Evolutionary conservation across 2,113 vertebrate species (phyloP).

Genomic region (Oreotragus oreotragus): DNA sequence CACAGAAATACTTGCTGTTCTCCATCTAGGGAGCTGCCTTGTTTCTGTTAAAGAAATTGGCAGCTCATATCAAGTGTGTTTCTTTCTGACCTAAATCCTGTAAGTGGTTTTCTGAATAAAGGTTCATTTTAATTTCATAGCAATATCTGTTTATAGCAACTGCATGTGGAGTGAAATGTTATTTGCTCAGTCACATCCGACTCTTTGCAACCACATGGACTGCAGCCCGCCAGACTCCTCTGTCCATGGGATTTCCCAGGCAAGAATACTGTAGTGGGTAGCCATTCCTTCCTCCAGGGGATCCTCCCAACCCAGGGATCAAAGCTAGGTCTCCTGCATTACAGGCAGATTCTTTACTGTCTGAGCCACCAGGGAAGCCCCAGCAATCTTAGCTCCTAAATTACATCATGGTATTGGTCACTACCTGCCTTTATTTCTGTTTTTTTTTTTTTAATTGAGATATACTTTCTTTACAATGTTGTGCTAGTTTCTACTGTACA

Average conservation of each 20-base stretch:
- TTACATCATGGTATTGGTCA: neutral
- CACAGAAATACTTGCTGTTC: neutral
- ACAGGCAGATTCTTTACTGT: neutral
- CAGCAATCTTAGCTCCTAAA: neutral
- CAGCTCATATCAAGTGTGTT: neutral
- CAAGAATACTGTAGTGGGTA: neutral
- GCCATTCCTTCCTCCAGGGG: neutral
- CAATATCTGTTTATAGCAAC: neutral
- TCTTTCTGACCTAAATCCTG: neutral
- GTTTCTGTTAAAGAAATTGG: conserved; percentile 5
- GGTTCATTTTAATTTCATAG: neutral
- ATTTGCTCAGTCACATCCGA: neutral
- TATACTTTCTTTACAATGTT: neutral
- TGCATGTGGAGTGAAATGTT: neutral
- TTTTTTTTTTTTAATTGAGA: neutral
- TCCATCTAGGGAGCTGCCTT: neutral
- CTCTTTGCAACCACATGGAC: neutral
- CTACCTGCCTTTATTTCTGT: neutral
- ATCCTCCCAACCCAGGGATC: neutral
- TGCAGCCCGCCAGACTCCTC: neutral
- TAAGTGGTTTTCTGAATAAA: neutral
- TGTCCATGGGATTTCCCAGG: neutral
- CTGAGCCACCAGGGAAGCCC: neutral
- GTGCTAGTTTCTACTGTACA: neutral
- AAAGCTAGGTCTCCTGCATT: neutral